Evolutionary conservation across 23 tunicate genomes (phyloP).

Genomic region (Ascidia mentula): DNA sequence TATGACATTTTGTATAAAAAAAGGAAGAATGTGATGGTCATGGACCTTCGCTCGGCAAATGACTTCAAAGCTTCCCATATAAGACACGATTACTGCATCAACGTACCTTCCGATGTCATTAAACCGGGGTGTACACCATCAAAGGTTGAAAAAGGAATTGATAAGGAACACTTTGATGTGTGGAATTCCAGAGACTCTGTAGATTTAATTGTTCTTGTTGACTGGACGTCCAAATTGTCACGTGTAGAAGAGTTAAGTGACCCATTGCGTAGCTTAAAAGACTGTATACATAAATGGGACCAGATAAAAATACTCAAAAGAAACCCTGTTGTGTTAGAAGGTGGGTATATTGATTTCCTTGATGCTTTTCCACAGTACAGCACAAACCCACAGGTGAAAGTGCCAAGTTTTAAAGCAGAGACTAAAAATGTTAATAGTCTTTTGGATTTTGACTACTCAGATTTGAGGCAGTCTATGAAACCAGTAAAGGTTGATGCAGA

Average conservation of each 20-base stretch:
- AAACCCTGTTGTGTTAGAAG: slow-evolving; percentile 72
- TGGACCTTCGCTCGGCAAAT: slow-evolving; percentile 52
- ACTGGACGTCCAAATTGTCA: slow-evolving; percentile 54
- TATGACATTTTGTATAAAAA: slow-evolving; percentile 35
- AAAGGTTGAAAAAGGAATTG: slow-evolving; percentile 72
- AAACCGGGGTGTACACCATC: slow-evolving; percentile 64
- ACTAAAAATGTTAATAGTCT: slow-evolving; percentile 57
- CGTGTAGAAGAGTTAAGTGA: slow-evolving; percentile 47
- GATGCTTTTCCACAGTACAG: slow-evolving; percentile 82
- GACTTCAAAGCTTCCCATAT: slow-evolving; percentile 64
- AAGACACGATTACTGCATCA: slow-evolving; percentile 45
- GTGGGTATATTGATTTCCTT: slow-evolving; percentile 79
- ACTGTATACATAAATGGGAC: slow-evolving; percentile 79
- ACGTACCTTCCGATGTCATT: slow-evolving; percentile 60
- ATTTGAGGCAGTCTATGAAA: slow-evolving; percentile 11
- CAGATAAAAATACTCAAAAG: slow-evolving; percentile 48
- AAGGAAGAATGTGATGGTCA: slow-evolving; percentile 35
- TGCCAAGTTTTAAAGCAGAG: slow-evolving; percentile 42
- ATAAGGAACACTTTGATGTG: slow-evolving; percentile 8
- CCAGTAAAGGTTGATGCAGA: background rate
- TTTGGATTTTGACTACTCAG: slow-evolving; percentile 50
- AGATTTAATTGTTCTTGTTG: slow-evolving; percentile 66
- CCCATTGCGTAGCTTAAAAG: slow-evolving; percentile 76
- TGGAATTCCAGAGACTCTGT: slow-evolving; percentile 65
- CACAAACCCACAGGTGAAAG: slow-evolving; percentile 62